Evolutionary conservation across 37 sponge, comb jelly and placozoan genomes (phyloP).

Genomic region (Mnemiopsis leidyi): DNA sequence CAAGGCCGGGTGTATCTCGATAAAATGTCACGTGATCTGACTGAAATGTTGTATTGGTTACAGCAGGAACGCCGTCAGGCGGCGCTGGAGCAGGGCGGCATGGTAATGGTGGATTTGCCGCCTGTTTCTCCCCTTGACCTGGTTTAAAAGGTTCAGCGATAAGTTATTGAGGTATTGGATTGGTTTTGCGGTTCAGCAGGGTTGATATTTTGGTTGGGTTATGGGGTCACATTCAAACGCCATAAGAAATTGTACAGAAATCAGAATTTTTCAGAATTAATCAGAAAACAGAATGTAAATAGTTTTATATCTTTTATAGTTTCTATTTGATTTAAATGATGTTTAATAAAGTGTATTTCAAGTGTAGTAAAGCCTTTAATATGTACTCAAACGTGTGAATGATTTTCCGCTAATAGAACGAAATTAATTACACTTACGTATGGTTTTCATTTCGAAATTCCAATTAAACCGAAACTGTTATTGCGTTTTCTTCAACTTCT

Average conservation of each 20-base stretch:
- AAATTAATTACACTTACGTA: too few species aligned
- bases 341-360: not conserved
- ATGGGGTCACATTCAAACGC: not conserved
- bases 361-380: too few species aligned
- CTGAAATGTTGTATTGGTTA: constrained; percentile 91
- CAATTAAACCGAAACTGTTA: too few species aligned
- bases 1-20: constrained; percentile 85
- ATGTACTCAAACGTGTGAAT: too few species aligned
- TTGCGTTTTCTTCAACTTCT: too few species aligned
- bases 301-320: not conserved
- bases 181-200: too few species aligned
- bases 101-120: constrained; percentile 56
- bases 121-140: not conserved
- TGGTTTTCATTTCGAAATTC: too few species aligned
- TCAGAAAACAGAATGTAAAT: not conserved
- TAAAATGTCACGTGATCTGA: constrained; percentile 81
- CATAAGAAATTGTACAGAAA: too few species aligned
- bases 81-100: constrained; percentile 18
- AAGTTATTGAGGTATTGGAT: too few species aligned
- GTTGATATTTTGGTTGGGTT: not conserved
- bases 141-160: not conserved
- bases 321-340: not conserved
- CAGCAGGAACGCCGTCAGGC: constrained; percentile 80
- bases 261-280: not conserved
- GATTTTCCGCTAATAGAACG: too few species aligned